Conservation (phyloP, 1,140 invertebrate genomes). For the Cherax destructor region DNA sequence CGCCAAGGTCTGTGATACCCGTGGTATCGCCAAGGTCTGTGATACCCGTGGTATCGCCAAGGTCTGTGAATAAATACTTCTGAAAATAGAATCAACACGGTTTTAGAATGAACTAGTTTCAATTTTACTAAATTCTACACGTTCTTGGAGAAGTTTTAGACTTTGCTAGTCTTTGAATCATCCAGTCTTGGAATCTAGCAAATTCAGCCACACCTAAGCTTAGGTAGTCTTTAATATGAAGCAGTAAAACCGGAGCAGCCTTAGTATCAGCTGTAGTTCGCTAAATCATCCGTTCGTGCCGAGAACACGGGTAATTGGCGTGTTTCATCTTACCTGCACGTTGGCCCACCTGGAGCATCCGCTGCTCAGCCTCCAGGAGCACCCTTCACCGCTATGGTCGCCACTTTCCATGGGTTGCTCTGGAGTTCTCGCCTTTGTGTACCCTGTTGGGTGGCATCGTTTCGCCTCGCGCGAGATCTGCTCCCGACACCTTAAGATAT, state of each 20-base stretch:
- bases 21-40: too few relatives aligned
- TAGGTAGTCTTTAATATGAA: too few relatives aligned
- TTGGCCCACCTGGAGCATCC: not conserved
- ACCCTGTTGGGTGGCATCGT: not conserved
- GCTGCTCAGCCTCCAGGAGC: not conserved
- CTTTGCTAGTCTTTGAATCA: not conserved
- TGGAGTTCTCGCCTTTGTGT: not conserved
- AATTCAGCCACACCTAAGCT: too few relatives aligned
- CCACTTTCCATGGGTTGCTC: not conserved
- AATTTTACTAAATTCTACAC: not conserved
- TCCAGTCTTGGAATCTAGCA: not conserved
- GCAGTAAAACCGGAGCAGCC: too few relatives aligned
- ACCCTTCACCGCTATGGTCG: not conserved
- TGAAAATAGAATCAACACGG: not conserved
- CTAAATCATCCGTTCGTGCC: not conserved
- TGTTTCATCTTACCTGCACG: not conserved
- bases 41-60: too few relatives aligned
- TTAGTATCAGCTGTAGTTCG: not conserved
- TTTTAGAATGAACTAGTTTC: not conserved
- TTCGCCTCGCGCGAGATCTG: not conserved
- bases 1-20: too few relatives aligned
- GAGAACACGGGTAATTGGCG: conserved; percentile 5
- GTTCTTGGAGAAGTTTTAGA: not conserved
- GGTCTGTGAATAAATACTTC: too few relatives aligned
- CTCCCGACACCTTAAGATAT: not conserved